These are phyloP conservation scores for Albula goreensis DNA, from an alignment of 2,113 vertebrate genomes.

Conservation along the genomic window DNA sequence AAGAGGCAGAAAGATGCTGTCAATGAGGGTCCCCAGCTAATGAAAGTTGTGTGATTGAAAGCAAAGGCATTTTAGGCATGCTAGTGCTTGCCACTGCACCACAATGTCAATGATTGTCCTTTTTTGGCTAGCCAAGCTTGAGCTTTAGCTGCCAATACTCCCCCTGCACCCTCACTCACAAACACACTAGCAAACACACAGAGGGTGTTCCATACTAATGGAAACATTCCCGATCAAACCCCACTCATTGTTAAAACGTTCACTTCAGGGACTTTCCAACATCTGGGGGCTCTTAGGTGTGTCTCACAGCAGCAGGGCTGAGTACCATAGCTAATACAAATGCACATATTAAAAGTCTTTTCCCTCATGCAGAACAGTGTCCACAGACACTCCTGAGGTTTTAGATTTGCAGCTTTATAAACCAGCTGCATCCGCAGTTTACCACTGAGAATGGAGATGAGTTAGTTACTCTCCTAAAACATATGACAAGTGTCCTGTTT, in stretches of 20 bases:
- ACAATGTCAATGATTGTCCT: neutral
- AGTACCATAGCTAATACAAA: too few species aligned
- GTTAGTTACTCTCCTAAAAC: conserved; percentile 4
- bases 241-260: too few species aligned
- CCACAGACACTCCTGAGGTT: too few species aligned
- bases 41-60: conserved; percentile 11
- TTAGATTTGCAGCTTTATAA: neutral
- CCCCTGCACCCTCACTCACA: neutral
- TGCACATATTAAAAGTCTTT: too few species aligned
- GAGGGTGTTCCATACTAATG: neutral
- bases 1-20: conserved; percentile 35
- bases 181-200: neutral
- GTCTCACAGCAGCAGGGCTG: too few species aligned
- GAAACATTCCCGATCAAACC: too few species aligned
- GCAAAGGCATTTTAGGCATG: neutral
- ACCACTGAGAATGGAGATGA: conserved; percentile 17
- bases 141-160: neutral
- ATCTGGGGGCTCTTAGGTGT: too few species aligned
- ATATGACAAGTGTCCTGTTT: too few species aligned
- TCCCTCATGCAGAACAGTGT: too few species aligned
- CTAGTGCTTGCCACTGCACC: neutral
- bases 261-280: too few species aligned
- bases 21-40: conserved; percentile 42
- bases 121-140: neutral
- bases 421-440: neutral